Conservation (phyloP, 1,140 invertebrate genomes). For the Papilio machaon region DNA sequence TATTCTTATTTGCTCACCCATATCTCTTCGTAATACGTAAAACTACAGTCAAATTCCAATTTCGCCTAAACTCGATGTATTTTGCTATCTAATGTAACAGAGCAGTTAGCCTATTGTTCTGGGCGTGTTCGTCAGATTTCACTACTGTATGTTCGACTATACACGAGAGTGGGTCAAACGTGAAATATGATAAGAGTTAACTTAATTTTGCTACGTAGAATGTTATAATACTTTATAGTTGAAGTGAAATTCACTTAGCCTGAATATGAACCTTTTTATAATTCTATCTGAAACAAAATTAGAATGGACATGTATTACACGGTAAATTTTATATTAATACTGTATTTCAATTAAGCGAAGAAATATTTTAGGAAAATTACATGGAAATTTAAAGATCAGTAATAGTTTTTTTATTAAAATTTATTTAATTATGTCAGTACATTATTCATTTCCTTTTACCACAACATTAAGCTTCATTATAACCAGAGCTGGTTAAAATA, state of each 20-base stretch:
- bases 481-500: not conserved
- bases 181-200: constrained; percentile 37
- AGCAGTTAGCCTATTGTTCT: constrained; percentile 43
- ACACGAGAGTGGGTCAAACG: constrained; percentile 49
- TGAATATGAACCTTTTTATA: not conserved
- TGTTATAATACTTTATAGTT: constrained; percentile 28
- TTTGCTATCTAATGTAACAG: constrained; percentile 42
- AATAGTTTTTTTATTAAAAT: too few relatives aligned
- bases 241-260: constrained; percentile 13
- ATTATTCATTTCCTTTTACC: not conserved
- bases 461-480: not conserved
- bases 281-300: not conserved
- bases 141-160: constrained; percentile 44
- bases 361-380: too few relatives aligned
- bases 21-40: too few relatives aligned
- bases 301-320: too few relatives aligned
- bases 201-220: constrained; percentile 32
- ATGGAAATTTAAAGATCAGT: too few relatives aligned
- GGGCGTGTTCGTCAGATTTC: constrained; percentile 27
- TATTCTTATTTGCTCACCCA: too few relatives aligned
- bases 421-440: too few relatives aligned
- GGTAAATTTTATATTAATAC: too few relatives aligned
- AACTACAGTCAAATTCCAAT: constrained; percentile 33
- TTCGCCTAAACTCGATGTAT: constrained; percentile 26
- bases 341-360: too few relatives aligned